Conservation (phyloP, 2,113 vertebrate species). For the Osmerus mordax region DNA sequence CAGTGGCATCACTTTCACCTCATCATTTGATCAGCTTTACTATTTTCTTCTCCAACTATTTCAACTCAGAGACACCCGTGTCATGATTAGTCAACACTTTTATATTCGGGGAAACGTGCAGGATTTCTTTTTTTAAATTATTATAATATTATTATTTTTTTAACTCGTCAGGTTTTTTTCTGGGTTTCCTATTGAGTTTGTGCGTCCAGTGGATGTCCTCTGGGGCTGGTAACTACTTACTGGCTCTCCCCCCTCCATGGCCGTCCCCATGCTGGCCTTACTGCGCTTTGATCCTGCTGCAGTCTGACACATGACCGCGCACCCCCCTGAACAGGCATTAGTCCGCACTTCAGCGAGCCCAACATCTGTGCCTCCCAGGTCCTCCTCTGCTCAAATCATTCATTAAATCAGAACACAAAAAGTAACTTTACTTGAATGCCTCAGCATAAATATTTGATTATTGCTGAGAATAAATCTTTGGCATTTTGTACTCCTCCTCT, state of each 20-base stretch:
- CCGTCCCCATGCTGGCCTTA: constrained; percentile 60
- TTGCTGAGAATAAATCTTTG: constrained; percentile 96
- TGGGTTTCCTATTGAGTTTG: too few relatives aligned
- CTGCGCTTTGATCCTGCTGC: constrained; percentile 80
- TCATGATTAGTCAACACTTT: too few relatives aligned
- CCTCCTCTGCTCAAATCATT: constrained; percentile 83
- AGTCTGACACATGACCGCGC: constrained; percentile 87
- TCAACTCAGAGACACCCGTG: too few relatives aligned
- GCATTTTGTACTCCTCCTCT: constrained; percentile 58
- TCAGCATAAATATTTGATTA: constrained; percentile 94
- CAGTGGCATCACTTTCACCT: too few relatives aligned
- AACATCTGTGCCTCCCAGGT: constrained; percentile 76
- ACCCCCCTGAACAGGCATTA: constrained; percentile 83
- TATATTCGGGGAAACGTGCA: too few relatives aligned
- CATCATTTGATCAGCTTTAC: too few relatives aligned
- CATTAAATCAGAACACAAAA: constrained; percentile 99
- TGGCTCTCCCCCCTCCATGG: constrained; percentile 69
- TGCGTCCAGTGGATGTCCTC: constrained; percentile 44
- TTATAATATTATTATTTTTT: too few relatives aligned
- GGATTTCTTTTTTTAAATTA: too few relatives aligned
- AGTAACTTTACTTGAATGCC: constrained; percentile 99
- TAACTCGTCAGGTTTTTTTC: too few relatives aligned
- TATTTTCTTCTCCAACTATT: too few relatives aligned
- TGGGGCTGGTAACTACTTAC: constrained; percentile 71
- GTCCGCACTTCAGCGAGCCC: constrained; percentile 84